phyloP scores from a whole-genome alignment of 2,888 invertebrate genomes.

The Chromoteleia sp. region DNA sequence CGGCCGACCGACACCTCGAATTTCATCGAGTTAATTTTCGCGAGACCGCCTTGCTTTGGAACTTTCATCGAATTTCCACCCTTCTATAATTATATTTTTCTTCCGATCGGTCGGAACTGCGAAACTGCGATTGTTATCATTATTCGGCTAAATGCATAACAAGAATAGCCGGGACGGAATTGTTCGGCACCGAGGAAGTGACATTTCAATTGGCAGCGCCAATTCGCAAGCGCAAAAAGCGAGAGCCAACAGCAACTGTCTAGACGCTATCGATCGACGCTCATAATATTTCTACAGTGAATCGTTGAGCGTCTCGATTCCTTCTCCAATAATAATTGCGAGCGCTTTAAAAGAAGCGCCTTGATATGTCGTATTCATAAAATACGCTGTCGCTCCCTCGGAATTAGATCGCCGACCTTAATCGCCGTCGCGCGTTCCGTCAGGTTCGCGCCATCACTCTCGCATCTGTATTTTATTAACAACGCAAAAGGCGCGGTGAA shows the following conservation, averaged over 20 bases:
- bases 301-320: conserved; percentile 65
- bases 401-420: conserved; percentile 57
- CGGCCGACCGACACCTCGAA: conserved; percentile 30
- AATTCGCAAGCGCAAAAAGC: conserved; percentile 65
- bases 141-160: conserved; percentile 55
- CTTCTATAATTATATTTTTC: conserved; percentile 41
- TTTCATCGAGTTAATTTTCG: conserved; percentile 20
- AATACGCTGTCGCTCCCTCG: conserved; percentile 37
- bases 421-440: conserved; percentile 45
- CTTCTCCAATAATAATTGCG: conserved; percentile 62
- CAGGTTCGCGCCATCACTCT: conserved; percentile 52
- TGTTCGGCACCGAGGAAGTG: conserved; percentile 60
- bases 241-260: conserved; percentile 67
- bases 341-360: conserved; percentile 55
- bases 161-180: conserved; percentile 47
- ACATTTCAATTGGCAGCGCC: conserved; percentile 69
- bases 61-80: conserved; percentile 31
- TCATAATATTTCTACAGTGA: conserved; percentile 67
- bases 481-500: conserved; percentile 2
- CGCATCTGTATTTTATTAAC: conserved; percentile 48
- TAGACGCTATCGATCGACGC: conserved; percentile 69
- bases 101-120: conserved; percentile 14
- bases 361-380: conserved; percentile 58
- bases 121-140: conserved; percentile 48
- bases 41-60: conserved; percentile 8